Base-by-base conservation (phyloP, 2,888 invertebrate genomes). In the Leucophora obtusa region DNA sequence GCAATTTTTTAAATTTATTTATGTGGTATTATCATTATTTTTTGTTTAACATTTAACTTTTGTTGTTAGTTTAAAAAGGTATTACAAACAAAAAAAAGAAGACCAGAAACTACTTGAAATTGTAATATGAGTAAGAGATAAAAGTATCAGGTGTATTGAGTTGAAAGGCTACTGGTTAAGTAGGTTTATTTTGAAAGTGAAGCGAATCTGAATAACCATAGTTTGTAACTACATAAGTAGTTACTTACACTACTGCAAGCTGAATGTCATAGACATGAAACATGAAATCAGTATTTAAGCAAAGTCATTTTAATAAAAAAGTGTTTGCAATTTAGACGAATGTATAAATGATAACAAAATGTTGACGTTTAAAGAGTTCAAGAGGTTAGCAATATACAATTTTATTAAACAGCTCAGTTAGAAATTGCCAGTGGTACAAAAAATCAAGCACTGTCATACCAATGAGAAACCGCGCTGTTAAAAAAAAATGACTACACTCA, bases 111-210 rank as follows among this genome's bases (percentile, higher is more conserved):
- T 66, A 72, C 51, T 71, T 66, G 56, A 72, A 65, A 65, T 72
- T 81, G 77, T 70, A 81, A 81, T 73, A 73, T 70, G 81, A 81
- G 73, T 15, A 54, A 6, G 62, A 68, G 14, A 18, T 21, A 50
- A 51, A 71, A 62, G 56, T 76, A 76, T 80, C 72, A 76, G 76
- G 65, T 80, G 80, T 38, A 76, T 63, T 11, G 54, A 38, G 51
- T 69, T 69, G 47, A 73, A 80, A 72, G 63, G 53, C 66, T 68
- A 65, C 53, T 65, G 68, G 63, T 65, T 59, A 76, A 76, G 76
- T 81, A 73, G 80, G 73, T 77, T 73, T 59, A 70, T 69, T 76
- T 73, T 66, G 77, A 77, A 77, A 81, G 69, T 68, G 68, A 80
- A 73, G 51, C 59, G 17, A 65, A 60, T 78, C 47, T 54, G 59